Percentiles rank a stretch among this genome's conserved stretches.
Conservation (phyloP, 2,888 invertebrate genomes). For the Meandrusa payeni region DNA sequence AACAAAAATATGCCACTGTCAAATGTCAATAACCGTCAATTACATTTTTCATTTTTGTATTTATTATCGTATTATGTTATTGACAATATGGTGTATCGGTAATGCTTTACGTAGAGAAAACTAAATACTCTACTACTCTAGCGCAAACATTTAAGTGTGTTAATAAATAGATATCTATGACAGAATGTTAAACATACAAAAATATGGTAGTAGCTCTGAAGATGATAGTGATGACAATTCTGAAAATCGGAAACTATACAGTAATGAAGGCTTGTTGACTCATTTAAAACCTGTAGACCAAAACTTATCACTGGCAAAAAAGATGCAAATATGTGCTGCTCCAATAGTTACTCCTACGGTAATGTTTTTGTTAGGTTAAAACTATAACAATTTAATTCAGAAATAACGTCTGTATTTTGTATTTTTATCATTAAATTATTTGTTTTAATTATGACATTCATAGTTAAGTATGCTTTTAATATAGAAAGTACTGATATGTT, state of each 20-base stretch:
- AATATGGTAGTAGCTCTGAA: conserved; percentile 88
- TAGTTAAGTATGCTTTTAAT: too few species aligned
- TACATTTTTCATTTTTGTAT: conserved; percentile 10
- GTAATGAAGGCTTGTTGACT: conserved; percentile 61
- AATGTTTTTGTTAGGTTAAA: conserved; percentile 36
- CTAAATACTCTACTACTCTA: background rate
- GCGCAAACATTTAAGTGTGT: background rate
- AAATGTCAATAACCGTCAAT: conserved; percentile 22
- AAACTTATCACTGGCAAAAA: conserved; percentile 82
- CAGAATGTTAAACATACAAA: conserved; percentile 86
- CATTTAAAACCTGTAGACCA: conserved; percentile 81
- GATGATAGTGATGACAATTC: conserved; percentile 81
- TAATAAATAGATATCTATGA: conserved; percentile 13
- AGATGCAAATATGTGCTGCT: conserved; percentile 88
- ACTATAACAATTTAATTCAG: too few species aligned
- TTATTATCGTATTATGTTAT: background rate
- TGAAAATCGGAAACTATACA: conserved; percentile 54
- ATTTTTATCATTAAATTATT: too few species aligned
- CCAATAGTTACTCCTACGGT: conserved; percentile 91
- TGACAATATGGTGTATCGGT: background rate
- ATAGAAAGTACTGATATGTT: too few species aligned
- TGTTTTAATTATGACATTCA: too few species aligned
- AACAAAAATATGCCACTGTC: too few species aligned
- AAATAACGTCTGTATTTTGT: too few species aligned
- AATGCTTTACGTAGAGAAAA: background rate